Percentiles rank a stretch among this genome's conserved stretches.
These are phyloP conservation scores for Sesia bembeciformis DNA, from an alignment of 2,888 invertebrate genomes.

Conservation along the genomic window DNA sequence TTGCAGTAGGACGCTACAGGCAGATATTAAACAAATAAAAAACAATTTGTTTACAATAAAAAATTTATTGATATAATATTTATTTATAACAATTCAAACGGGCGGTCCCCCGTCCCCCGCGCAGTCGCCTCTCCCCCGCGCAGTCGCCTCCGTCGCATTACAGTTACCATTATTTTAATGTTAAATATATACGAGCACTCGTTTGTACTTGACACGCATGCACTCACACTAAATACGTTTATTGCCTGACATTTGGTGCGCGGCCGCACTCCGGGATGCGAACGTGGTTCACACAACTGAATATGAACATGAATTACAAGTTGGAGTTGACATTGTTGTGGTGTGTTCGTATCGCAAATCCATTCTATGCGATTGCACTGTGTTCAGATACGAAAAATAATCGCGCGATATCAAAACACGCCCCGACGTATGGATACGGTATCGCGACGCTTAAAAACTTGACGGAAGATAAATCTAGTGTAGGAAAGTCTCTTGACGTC, in stretches of 20 bases:
- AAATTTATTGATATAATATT: constrained; percentile 72
- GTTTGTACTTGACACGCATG: constrained; percentile 39
- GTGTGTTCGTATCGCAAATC: too few species aligned
- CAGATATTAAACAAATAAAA: neutral
- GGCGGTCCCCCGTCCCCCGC: constrained; percentile 17
- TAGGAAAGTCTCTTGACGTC: too few species aligned
- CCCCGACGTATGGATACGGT: too few species aligned
- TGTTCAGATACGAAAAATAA: too few species aligned
- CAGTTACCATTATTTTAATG: constrained; percentile 21
- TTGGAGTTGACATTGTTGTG: constrained; percentile 1
- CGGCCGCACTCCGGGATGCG: constrained; percentile 22
- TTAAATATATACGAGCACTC: constrained; percentile 9
- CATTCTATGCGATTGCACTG: too few species aligned
- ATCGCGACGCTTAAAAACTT: too few species aligned
- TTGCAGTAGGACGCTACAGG: too few species aligned
- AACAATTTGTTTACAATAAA: constrained; percentile 49
- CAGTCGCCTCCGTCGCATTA: constrained; percentile 9
- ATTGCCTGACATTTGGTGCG: constrained; percentile 32
- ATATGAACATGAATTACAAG: neutral
- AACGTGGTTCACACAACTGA: neutral
- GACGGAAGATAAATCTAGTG: too few species aligned
- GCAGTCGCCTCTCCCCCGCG: constrained; percentile 13
- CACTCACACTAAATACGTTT: constrained; percentile 25
- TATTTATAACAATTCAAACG: constrained; percentile 63
- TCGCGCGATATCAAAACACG: too few species aligned